Evolutionary conservation across 2,113 vertebrate genomes (phyloP), one percentile per base, ranked within the genome.

Genomic region (Tinamus guttatus): DNA sequence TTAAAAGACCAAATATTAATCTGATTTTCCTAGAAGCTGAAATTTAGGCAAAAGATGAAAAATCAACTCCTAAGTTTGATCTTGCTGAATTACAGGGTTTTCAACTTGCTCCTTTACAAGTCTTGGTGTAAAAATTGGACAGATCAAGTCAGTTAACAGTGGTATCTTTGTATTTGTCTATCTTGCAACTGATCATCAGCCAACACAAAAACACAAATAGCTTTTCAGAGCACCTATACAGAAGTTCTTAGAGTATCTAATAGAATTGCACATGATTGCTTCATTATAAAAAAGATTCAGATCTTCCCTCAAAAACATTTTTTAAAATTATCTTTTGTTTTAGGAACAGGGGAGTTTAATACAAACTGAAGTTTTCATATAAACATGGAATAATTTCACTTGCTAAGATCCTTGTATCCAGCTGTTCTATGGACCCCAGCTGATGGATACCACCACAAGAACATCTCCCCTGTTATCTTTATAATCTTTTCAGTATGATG

Each of bases 401-500:
- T 34, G 24, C 5, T 77, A 77, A 43, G 62, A 87, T 59, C 65
- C 38, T 71, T 36, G 1, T 32, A 82, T 77, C 49, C 47, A 77
- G 32, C 16, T 24, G 15, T 20, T 96, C 85, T 83, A 17, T 45
- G 68, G 84, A 95, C 74, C 56, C 78, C 81, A 91, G 89, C 45
- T 73, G 32, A 95, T 14, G 70, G 69, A 88, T 92, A 97, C 80
- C 51, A 96, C 81, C 93, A 92, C 62, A 94, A 87, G 95, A 97
- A 79, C 89, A 86, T 70, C 76, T 90, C 78, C 78, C 95, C 92
- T 88, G 80, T 94, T 85, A 97, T 96, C 94, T 94, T 95, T 76
- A 79, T 97, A 97, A 98, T 97, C 96, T 96, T 91, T 85, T 95
- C 83, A 91, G 93, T 94, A 97, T 97, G 97, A 93, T 96, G 95